Evolutionary conservation across 2,113 vertebrate species (phyloP), one percentile per base, ranked within the genome.

Genomic region (Athene noctua): DNA sequence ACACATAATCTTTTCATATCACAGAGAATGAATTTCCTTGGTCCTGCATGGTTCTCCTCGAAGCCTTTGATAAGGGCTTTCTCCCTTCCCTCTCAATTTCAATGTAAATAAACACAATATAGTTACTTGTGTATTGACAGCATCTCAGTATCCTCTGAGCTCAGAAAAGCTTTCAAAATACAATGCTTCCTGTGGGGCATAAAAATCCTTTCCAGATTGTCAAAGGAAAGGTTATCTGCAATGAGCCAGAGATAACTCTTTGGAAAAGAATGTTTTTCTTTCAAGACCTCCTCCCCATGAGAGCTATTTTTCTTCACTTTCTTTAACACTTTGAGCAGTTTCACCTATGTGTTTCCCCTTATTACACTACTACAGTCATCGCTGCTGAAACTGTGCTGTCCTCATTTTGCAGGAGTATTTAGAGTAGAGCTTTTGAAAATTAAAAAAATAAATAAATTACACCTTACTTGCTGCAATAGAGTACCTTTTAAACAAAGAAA

Each of bases 201-300:
- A 40, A 74, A 84, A 65, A 61, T 89, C 59, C 77, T 81, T 92
- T 66, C 36, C 1, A 20, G 23, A 81, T 49, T 79, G 38, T 74
- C 34, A 77, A 94, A 87, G 49, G 7, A 91, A 94, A 96, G 78
- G 66, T 92, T 81, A 89, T 89, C 73, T 82, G 32, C 80, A 88
- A 74, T 22, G 7, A 91, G 52, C 20, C 86, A 74, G 54, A 66
- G 32, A 46, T 5, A 92, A 59, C 13, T 66, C 47, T 51, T 61
- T 23, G 5, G 34, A 74, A 86, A 80, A 84, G 0, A 80, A 61
- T 49, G 22, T 25, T 92, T 88, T 86, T 67, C 34, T 90, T 74
- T 30, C 86, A 80, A 85, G 47, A 80, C 70, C 13, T 27, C 36
- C 51, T 88, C 47, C 51, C 38, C 30, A 51, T 1, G 21, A 85